phyloP scores from a whole-genome alignment of 2,113 vertebrate species.

The Spermophilus dauricus region DNA sequence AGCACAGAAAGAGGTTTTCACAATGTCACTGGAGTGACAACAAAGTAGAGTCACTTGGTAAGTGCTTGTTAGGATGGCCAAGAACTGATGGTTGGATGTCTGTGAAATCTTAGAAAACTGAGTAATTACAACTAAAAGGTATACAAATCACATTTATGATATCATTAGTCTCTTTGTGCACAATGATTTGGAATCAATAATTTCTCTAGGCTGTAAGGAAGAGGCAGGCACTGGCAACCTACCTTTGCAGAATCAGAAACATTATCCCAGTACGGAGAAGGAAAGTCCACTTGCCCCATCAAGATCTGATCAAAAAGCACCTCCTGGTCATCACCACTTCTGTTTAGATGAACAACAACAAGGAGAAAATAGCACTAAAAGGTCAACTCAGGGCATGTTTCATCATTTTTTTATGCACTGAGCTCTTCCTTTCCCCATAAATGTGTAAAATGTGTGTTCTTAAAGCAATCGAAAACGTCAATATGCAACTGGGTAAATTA shows the following conservation, averaged over 20 bases:
- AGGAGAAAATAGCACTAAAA: neutral
- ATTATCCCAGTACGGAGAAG: constrained; percentile 96
- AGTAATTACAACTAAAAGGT: neutral
- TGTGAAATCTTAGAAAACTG: neutral
- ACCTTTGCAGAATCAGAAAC: constrained; percentile 97
- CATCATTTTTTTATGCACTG: neutral
- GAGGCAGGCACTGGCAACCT: constrained; percentile 30
- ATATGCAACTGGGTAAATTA: constrained; percentile 42
- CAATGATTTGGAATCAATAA: neutral
- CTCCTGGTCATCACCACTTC: constrained; percentile 95
- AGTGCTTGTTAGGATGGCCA: neutral
- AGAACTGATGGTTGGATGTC: neutral
- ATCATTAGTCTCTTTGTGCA: neutral
- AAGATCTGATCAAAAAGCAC: constrained; percentile 97
- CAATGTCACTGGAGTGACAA: too few relatives aligned
- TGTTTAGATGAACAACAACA: constrained; percentile 79
- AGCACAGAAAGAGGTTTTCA: fast-evolving
- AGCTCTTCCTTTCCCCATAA: neutral
- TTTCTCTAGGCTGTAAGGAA: neutral
- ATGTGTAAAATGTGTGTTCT: neutral
- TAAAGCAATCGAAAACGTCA: constrained; percentile 50
- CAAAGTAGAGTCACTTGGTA: neutral
- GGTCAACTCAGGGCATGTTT: neutral
- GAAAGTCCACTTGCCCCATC: constrained; percentile 95
- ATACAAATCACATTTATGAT: neutral